Evolutionary conservation across 2,113 vertebrate genomes (phyloP), one percentile per base, ranked within the genome.

Genomic region (Cephalopholis sonnerati): DNA sequence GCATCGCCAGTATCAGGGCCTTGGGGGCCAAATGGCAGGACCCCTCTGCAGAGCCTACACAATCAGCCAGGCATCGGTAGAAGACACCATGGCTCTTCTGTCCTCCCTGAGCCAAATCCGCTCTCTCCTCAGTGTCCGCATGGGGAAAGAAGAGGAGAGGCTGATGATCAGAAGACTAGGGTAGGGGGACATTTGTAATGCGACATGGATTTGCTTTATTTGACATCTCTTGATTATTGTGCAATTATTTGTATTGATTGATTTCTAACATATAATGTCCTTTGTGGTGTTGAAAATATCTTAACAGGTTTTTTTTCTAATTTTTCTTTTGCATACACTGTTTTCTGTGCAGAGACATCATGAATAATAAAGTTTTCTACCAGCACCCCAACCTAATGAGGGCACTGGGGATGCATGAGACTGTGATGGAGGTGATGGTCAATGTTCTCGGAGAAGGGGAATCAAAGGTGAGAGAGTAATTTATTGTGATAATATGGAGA

Each of bases 291-390:
- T 20, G 0, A 41, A 68, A 22, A 2, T 48, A 64, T 54, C 55
- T 7, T 46, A 32, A 50, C 2, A 17, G n/a, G n/a, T 36, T 36
- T 36, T 4, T 7, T 36, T 36, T 36, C 32, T 7, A 36, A 36
- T 36, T 16, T 15, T 39, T 32, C 55, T 48, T 67, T 36, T 54
- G 13, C 58, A 5, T 64, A 12, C 10, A n/a, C 29, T 44, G 71
- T 41, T 84, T 53, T 20, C 22, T 84, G 2, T 77, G 25, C 89
- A 99, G 98, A 82, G 97, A 99, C 86, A 98, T 99, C 74, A 99
- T 99, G 97, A 99, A 99, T 88, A 99, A 99, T 88, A 99, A 98
- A 95, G 97, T 99, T 18, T 99, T 99, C 95, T 99, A 99, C 90
- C 98, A 99, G 85, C 98, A 99, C 81, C 98, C 98, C 17, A 97